A percentile compares a stretch with the other conserved stretches of the same genome.
Conservation (phyloP, 1,140 invertebrate species). For the Bradynema listronoti region DNA sequence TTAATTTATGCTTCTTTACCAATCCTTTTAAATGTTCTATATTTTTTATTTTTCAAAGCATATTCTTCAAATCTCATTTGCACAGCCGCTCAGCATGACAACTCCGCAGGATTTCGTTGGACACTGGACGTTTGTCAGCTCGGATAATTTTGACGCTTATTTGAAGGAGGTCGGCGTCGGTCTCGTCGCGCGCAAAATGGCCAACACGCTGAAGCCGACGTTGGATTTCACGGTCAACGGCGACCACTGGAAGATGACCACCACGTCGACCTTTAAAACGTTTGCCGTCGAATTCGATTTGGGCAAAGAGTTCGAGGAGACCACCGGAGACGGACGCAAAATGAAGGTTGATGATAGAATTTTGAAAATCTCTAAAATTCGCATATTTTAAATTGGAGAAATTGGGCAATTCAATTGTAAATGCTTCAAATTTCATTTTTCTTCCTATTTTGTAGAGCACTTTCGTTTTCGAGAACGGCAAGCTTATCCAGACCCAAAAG, state of each 20-base stretch:
- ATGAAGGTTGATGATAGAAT: constrained; percentile 8
- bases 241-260: constrained; percentile 25
- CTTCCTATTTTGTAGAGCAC: constrained; percentile 27
- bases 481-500: constrained; percentile 35
- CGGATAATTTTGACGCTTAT: constrained; percentile 25
- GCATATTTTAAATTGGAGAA: too few relatives aligned
- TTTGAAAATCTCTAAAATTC: neutral
- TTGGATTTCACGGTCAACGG: constrained; percentile 11
- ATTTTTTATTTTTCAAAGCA: too few relatives aligned
- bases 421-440: too few relatives aligned
- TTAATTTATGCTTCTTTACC: too few relatives aligned
- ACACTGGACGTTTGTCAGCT: constrained; percentile 21
- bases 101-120: constrained; percentile 23
- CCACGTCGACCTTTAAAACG: constrained; percentile 18
- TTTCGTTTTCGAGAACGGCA: constrained; percentile 31
- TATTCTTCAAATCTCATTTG: too few relatives aligned
- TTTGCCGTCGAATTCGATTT: constrained; percentile 14
- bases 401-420: too few relatives aligned
- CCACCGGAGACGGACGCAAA: constrained; percentile 18
- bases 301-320: constrained; percentile 13
- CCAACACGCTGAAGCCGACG: neutral
- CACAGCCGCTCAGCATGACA: too few relatives aligned
- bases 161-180: constrained; percentile 25
- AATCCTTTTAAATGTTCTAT: too few relatives aligned
- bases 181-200: neutral